These are phyloP conservation scores for Lagopus leucura DNA, from an alignment of 2,113 vertebrate genomes.

Conservation along the genomic window DNA sequence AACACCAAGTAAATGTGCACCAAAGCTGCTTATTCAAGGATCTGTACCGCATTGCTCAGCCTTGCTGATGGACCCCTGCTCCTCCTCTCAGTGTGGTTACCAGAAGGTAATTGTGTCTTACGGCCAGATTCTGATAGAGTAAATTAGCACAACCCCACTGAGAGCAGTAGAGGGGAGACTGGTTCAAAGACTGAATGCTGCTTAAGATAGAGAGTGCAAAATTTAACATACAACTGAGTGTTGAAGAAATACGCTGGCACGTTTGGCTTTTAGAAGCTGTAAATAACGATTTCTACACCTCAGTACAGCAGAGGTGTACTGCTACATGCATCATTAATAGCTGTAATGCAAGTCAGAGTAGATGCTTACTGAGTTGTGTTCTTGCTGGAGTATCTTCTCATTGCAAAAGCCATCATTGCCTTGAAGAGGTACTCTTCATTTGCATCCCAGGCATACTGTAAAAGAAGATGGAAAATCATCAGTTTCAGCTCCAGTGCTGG, in stretches of 20 bases:
- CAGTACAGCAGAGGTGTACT: not conserved
- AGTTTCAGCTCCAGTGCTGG: not conserved
- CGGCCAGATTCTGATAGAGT: not conserved
- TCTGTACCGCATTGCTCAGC: not conserved
- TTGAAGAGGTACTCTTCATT: conserved; percentile 92
- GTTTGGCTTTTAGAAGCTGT: not conserved
- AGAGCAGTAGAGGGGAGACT: not conserved
- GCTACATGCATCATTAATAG: not conserved
- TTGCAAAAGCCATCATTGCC: conserved; percentile 89
- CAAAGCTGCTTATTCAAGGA: not conserved
- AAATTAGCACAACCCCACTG: not conserved
- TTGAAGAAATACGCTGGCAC: not conserved
- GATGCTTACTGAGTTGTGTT: conserved; percentile 83
- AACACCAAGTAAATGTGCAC: not conserved
- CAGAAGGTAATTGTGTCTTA: not conserved
- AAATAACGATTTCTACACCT: not conserved
- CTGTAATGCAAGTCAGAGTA: not conserved
- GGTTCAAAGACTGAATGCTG: not conserved
- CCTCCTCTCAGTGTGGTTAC: not conserved
- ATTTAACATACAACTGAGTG: not conserved
- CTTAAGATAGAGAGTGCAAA: not conserved
- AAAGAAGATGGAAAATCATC: conserved; percentile 52
- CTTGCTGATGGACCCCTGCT: not conserved
- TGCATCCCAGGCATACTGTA: conserved; percentile 90
- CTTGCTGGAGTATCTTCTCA: conserved; percentile 79